These are phyloP conservation scores for Lordiphosa stackelbergi DNA, from an alignment of 1,140 invertebrate species.

Conservation along the genomic window DNA sequence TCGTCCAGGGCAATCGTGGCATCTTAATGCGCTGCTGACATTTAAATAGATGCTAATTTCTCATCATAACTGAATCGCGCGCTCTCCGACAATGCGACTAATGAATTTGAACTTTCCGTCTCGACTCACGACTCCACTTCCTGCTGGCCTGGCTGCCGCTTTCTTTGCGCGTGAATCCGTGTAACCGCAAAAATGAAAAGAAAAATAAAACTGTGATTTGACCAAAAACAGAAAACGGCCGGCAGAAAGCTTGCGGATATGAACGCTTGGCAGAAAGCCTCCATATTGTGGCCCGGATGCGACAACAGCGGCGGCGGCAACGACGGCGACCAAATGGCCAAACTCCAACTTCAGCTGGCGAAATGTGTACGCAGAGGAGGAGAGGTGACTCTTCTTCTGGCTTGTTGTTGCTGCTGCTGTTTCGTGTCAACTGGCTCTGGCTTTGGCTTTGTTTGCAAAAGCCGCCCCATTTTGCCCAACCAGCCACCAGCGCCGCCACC, in stretches of 20 bases:
- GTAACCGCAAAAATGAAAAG: constrained; percentile 49
- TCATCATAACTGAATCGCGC: constrained; percentile 55
- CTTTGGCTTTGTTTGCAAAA: constrained; percentile 49
- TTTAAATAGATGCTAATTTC: constrained; percentile 73
- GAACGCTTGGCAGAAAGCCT: constrained; percentile 57
- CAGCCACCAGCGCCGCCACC: constrained; percentile 9
- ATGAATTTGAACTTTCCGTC: constrained; percentile 53
- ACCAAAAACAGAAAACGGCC: constrained; percentile 68
- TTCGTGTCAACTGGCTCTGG: constrained; percentile 62
- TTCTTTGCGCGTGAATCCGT: constrained; percentile 74
- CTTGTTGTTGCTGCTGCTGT: constrained; percentile 36
- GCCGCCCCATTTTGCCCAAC: constrained; percentile 56
- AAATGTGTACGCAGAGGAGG: constrained; percentile 63
- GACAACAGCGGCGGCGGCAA: constrained; percentile 28
- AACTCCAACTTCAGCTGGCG: constrained; percentile 38
- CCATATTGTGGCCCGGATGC: constrained; percentile 68
- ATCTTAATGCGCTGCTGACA: constrained; percentile 64
- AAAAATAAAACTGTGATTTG: constrained; percentile 58
- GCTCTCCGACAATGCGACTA: constrained; percentile 16
- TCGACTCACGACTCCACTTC: constrained; percentile 52
- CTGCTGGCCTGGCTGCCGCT: constrained; percentile 65
- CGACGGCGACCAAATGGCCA: constrained; percentile 43
- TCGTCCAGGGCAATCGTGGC: constrained; percentile 56
- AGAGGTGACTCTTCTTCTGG: constrained; percentile 29
- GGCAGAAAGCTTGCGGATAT: constrained; percentile 66